Base-by-base conservation (phyloP, 1,140 invertebrate species). In the Musca vetustissima region DNA sequence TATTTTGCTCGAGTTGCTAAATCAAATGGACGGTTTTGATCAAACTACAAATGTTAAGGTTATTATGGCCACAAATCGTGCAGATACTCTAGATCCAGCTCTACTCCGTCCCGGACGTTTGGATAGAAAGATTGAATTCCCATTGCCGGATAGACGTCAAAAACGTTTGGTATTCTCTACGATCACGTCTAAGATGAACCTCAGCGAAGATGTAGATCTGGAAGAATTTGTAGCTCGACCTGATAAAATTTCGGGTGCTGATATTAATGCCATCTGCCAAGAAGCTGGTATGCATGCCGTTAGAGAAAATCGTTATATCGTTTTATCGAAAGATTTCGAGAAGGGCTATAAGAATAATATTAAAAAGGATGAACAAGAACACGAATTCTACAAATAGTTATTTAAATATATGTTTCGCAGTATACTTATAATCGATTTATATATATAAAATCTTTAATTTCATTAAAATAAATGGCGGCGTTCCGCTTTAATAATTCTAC, bases 1-100 rank as follows among this genome's bases (percentile, higher is more conserved):
- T 84, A 99, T 99, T 84, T 84, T 99, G 3, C 85, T 99, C 4
- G 98, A 99, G 80, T 85, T 99, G 13, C 85, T 99, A 0, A 99
- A 99, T 86, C 98, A 99, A 85, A 99, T 99, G 98, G 98, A 99
- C 86, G 98, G 98, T 64, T 99, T 99, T 85, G 98, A 99, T 87
- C 97, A 99, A 85, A 98, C 96, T 3, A 98, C 98, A 19, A 99
- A 99, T 87, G 98, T 99, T 17, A 99, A 99, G 87, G 97, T 99
- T 15, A 99, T 99, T 52, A 99, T 99, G 98, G 98, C 98, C 2
- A 99, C 98, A 1, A 99, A 99, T 71, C 74, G 80, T 36, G 97
- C 97, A 24, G 98, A 99, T 80, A 99, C 98, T 2, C 83, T 99
- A 55, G 98, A 99, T 87, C 98, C 98, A 50, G 98, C 98, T 11